These are phyloP conservation scores for Drosophila ironensis DNA, from an alignment of 1,140 invertebrate species.

Conservation along the genomic window DNA sequence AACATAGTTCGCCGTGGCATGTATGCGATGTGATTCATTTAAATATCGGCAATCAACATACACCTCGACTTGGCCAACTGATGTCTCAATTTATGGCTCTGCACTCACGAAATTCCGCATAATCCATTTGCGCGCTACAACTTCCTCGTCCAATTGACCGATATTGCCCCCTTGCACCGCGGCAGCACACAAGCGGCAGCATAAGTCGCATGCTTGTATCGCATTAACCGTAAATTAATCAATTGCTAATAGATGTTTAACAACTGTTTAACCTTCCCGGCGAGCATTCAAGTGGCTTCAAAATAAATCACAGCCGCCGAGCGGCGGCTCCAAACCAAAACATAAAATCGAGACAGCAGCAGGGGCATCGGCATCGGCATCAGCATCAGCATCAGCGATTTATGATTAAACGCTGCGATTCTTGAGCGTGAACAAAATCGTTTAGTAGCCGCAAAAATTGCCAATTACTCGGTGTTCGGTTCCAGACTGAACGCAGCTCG, in stretches of 20 bases:
- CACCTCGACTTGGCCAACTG: slow-evolving; percentile 9
- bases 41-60: slow-evolving; percentile 27
- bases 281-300: slow-evolving; percentile 62
- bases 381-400: slow-evolving; percentile 49
- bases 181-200: neutral
- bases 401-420: slow-evolving; percentile 53
- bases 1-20: neutral
- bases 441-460: slow-evolving; percentile 55
- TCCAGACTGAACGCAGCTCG: slow-evolving; percentile 22
- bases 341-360: slow-evolving; percentile 21
- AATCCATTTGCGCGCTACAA: slow-evolving; percentile 39
- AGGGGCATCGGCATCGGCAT: no score
- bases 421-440: slow-evolving; percentile 71
- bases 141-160: slow-evolving; percentile 60
- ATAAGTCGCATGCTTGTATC: slow-evolving; percentile 31
- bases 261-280: slow-evolving; percentile 70
- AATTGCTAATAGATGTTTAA: slow-evolving; percentile 70
- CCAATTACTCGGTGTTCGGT: slow-evolving; percentile 53
- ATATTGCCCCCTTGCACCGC: slow-evolving; percentile 22
- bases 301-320: slow-evolving; percentile 73
- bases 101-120: slow-evolving; percentile 15
- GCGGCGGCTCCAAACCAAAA: slow-evolving; percentile 5
- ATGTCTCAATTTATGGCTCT: slow-evolving; percentile 47
- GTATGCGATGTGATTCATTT: slow-evolving; percentile 12
- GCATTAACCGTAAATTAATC: slow-evolving; percentile 67